phyloP scores from a whole-genome alignment of 2,888 invertebrate genomes.

The Drosophila ezoana region DNA sequence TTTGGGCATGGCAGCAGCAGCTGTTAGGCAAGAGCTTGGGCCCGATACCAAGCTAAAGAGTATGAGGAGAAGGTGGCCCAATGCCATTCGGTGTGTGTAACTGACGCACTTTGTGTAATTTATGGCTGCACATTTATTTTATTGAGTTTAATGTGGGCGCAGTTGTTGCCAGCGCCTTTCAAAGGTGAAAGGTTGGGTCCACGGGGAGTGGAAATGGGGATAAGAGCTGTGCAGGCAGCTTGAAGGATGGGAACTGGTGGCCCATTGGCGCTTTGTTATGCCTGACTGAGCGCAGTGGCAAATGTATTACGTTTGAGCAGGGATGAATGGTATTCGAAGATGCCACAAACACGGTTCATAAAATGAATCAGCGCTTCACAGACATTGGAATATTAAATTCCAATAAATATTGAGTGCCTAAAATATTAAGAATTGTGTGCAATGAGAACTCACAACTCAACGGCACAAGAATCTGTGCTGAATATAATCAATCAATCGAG shows the following conservation, averaged over 20 bases:
- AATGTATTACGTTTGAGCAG: constrained; percentile 46
- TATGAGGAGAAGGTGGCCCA: not conserved
- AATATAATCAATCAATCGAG: no score
- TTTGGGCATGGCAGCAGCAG: constrained; percentile 31
- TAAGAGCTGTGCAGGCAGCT: constrained; percentile 18
- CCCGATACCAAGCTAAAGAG: constrained; percentile 2
- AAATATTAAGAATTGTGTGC: not conserved
- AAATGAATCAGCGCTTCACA: constrained; percentile 39
- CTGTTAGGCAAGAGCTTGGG: constrained; percentile 17
- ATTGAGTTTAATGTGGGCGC: constrained; percentile 76
- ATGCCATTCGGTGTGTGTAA: constrained; percentile 54
- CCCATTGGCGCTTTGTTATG: constrained; percentile 55
- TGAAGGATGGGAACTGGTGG: constrained; percentile 49
- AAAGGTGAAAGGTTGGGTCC: constrained; percentile 52
- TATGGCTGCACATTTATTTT: constrained; percentile 75
- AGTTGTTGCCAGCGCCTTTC: constrained; percentile 53
- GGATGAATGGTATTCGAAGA: constrained; percentile 39
- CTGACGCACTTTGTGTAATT: constrained; percentile 73
- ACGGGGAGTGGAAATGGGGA: not conserved
- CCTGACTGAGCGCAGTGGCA: constrained; percentile 45
- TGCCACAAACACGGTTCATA: constrained; percentile 43
- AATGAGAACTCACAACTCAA: not conserved
- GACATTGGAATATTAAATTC: constrained; percentile 35
- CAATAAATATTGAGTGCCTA: constrained; percentile 9
- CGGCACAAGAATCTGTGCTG: no score